Evolutionary conservation across 1,140 invertebrate genomes (phyloP).

Genomic region (Drosophila erecta): DNA sequence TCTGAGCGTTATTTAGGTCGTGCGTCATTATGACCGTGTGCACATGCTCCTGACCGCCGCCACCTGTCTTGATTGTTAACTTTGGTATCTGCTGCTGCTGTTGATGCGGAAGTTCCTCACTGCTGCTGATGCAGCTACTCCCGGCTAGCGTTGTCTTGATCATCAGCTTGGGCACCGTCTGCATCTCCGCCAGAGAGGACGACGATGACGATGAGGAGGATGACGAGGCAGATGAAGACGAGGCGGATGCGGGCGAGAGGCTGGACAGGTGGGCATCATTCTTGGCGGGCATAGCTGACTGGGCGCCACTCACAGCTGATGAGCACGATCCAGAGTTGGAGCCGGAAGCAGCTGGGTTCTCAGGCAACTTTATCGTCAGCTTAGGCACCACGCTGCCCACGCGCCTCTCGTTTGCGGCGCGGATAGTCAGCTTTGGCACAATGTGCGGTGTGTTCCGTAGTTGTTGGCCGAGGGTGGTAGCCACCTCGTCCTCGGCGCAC

Average conservation of each 20-base stretch:
- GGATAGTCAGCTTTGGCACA: constrained; percentile 81
- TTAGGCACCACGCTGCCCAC: constrained; percentile 77
- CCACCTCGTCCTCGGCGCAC: constrained; percentile 70
- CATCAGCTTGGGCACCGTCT: constrained; percentile 77
- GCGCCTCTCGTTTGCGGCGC: constrained; percentile 72
- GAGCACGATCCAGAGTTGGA: constrained; percentile 18
- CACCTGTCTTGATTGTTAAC: constrained; percentile 72
- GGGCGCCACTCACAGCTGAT: constrained; percentile 6
- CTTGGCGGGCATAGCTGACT: constrained; percentile 24
- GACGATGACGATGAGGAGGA: constrained; percentile 55
- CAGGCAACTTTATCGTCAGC: constrained; percentile 80
- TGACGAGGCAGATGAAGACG: constrained; percentile 59
- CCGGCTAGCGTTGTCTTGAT: constrained; percentile 76
- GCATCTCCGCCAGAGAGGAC: constrained; percentile 44
- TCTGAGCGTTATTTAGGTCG: constrained; percentile 67
- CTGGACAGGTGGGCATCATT: constrained; percentile 70
- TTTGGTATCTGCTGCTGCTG: constrained; percentile 72
- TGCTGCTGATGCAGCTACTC: constrained; percentile 54
- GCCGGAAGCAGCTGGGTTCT: constrained; percentile 32
- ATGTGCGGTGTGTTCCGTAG: constrained; percentile 66
- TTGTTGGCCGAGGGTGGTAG: constrained; percentile 20
- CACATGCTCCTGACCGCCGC: constrained; percentile 40
- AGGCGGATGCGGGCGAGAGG: constrained; percentile 68
- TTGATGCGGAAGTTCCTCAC: constrained; percentile 25
- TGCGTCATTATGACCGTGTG: constrained; percentile 80